Percentiles rank a stretch among this genome's conserved stretches.
Conservation (phyloP, 2,113 vertebrate species). For the Tretioscincus oriximinensis region DNA sequence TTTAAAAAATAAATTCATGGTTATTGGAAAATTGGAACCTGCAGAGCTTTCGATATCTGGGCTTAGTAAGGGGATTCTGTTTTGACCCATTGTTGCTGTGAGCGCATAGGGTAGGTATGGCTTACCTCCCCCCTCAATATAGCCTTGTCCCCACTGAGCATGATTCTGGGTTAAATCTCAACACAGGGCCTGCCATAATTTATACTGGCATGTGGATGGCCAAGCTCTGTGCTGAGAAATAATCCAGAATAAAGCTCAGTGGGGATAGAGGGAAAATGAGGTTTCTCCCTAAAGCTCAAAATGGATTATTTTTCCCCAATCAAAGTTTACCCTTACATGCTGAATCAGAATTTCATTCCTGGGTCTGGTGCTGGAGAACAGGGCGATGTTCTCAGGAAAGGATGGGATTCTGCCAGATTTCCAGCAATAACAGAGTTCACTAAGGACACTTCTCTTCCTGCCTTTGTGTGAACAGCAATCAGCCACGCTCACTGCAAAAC, state of each 20-base stretch:
- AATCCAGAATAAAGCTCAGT: no score
- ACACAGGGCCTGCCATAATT: no score
- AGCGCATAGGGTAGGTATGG: background rate
- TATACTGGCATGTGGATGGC: no score
- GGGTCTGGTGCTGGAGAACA: no score
- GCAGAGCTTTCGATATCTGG: slow-evolving; percentile 28
- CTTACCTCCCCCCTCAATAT: background rate
- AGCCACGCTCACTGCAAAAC: no score
- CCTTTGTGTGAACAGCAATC: no score
- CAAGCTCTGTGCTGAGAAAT: no score
- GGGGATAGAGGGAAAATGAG: no score
- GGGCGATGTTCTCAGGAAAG: background rate
- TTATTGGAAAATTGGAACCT: no score
- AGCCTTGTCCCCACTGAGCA: background rate
- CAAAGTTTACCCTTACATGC: background rate
- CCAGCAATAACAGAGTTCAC: background rate
- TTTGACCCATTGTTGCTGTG: background rate
- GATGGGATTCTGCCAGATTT: background rate
- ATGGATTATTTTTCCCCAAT: background rate
- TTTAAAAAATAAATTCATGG: background rate
- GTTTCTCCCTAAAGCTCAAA: no score
- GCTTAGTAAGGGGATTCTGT: background rate
- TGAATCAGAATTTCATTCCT: background rate
- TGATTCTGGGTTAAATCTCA: no score
- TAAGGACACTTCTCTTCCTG: no score